Percentiles rank a stretch among this genome's conserved stretches.
phyloP scores from a whole-genome alignment of 1,140 invertebrate genomes.

The Aphelinus atriplicis region DNA sequence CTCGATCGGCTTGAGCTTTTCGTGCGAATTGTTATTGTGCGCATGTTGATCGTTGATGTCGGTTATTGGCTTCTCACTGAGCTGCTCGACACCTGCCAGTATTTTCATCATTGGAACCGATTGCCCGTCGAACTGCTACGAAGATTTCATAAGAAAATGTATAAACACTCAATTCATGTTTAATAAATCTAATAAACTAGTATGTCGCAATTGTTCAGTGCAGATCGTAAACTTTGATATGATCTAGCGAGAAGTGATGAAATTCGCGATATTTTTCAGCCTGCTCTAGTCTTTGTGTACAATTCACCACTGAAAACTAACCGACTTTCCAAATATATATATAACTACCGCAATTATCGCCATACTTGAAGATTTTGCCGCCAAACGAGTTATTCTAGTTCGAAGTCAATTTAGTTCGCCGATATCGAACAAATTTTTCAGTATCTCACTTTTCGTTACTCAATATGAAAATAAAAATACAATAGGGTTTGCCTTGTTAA shows the following conservation, averaged over 20 bases:
- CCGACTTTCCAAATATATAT: no score
- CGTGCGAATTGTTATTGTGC: constrained; percentile 50
- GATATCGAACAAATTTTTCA: no score
- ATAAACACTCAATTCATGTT: no score
- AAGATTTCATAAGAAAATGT: constrained; percentile 28
- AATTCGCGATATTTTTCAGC: no score
- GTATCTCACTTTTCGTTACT: no score
- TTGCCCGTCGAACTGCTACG: constrained; percentile 30
- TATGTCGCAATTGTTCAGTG: background rate
- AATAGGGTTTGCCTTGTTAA: background rate
- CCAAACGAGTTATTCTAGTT: no score
- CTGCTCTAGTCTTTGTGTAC: no score
- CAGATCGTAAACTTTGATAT: background rate
- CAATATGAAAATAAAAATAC: background rate
- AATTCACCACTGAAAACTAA: no score
- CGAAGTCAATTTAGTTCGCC: no score
- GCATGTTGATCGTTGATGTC: constrained; percentile 49
- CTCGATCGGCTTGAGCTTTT: constrained; percentile 21
- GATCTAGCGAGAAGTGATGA: background rate
- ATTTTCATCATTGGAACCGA: constrained; percentile 62
- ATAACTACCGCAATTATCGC: no score
- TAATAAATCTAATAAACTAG: no score
- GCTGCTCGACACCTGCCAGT: constrained; percentile 61
- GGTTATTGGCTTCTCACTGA: constrained; percentile 51
- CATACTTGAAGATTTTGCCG: no score